Base-by-base conservation (phyloP, 1,140 invertebrate genomes). In the Drosophila sproati region DNA sequence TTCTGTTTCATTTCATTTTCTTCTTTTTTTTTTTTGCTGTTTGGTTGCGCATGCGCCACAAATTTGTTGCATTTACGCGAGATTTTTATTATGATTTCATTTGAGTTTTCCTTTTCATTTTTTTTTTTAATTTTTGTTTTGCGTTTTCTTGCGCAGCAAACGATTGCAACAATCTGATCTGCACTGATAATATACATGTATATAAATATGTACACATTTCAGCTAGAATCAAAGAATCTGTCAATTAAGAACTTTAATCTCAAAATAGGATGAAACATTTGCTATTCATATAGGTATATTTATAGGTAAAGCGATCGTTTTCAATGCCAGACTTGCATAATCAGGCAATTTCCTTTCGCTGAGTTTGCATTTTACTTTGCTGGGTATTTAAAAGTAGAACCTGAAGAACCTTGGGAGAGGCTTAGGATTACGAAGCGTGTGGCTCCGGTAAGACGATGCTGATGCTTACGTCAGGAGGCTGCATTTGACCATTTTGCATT, bases 71-170 rank as follows among this genome's bases (percentile, higher is more conserved):
- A 75, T 75, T 75, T 75, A 75, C 47, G 68, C 68, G 60, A 75
- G 73, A 75, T 75, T 71, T 75, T 64, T 75, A 75, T 71, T 75
- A 75, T 72, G 73, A 75, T 75, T 75, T 75, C 73, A 63, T n/a
- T 45, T 29, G 32, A 60, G 57, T 75, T 75, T 75, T 75, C 72
- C 62, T 64, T 64, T 64, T 47, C 61, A 48, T 63, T 70, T 54
- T 69, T 37, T 20, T 72, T 47, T 39, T 41, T 55, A 51, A 8
- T 5, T 45, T 57, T 50, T 39, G n/a, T 47, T 66, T 66, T 48
- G 10, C 2, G 31, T 32, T 51, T 52, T 68, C 28, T 52, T 52
- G 37, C 37, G 20, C 39, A 51, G 35, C 35, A 7, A 70, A 55
- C 35, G 35, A 62, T 55, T 64, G 60, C 69, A 71, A 48, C 28